Conservation (phyloP, 2,888 invertebrate genomes). For the Cybosia mesomella region DNA sequence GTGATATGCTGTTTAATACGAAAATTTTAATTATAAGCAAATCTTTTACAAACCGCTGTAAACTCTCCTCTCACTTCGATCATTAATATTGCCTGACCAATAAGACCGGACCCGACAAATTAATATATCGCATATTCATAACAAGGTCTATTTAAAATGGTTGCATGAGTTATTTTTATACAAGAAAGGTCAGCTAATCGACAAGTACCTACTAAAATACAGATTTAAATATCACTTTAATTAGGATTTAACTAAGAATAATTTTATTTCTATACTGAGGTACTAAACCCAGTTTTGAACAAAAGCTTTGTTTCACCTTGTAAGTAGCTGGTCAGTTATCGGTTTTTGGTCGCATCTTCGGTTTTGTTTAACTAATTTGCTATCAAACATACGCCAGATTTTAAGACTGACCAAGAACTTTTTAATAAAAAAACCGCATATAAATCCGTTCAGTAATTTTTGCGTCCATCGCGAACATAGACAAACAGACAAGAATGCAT, state of each 20-base stretch:
- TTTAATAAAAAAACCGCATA: no score
- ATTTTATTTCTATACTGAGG: no score
- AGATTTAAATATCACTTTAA: not conserved
- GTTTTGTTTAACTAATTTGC: no score
- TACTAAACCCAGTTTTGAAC: not conserved
- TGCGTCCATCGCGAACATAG: no score
- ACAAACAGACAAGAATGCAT: no score
- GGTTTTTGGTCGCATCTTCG: no score
- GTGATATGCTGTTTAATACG: slow-evolving; percentile 62
- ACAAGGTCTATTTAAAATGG: slow-evolving; percentile 4
- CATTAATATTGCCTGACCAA: slow-evolving; percentile 24
- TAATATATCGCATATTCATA: slow-evolving; percentile 8
- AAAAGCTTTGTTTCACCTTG: not conserved
- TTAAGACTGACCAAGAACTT: no score
- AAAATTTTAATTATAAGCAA: slow-evolving; percentile 67
- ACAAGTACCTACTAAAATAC: not conserved
- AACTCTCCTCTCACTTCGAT: slow-evolving; percentile 37
- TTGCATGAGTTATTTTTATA: not conserved
- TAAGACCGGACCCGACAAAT: slow-evolving; percentile 9
- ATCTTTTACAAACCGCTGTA: slow-evolving; percentile 45
- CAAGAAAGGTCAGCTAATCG: not conserved
- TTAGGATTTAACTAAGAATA: no score
- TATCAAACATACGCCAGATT: no score
- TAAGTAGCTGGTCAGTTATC: no score
- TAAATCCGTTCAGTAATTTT: no score